Evolutionary conservation across 2,888 invertebrate genomes (phyloP).

Genomic region (Agrenia bidenticulata): DNA sequence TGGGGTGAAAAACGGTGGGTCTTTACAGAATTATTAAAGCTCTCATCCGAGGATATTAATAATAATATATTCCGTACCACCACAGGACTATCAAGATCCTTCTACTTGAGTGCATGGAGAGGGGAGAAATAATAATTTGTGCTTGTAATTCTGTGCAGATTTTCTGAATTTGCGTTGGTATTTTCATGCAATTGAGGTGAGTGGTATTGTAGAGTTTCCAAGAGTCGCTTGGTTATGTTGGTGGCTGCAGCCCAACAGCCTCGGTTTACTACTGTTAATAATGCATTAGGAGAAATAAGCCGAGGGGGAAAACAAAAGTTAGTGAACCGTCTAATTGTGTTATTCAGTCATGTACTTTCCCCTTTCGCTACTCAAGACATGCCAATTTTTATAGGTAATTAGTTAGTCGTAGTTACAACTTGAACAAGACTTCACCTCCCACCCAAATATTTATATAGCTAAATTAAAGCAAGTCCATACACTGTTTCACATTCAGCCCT

Average conservation of each 20-base stretch:
- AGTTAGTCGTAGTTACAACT: conserved; percentile 28
- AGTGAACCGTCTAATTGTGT: conserved; percentile 47
- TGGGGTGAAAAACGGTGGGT: conserved; percentile 7
- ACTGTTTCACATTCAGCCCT: too few relatives aligned
- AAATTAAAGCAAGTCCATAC: too few relatives aligned
- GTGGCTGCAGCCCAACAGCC: conserved; percentile 4
- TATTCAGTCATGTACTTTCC: conserved; percentile 45
- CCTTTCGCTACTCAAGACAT: conserved; percentile 37
- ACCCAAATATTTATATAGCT: conserved; percentile 1
- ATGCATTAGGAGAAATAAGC: conserved; percentile 21
- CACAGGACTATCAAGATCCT: not conserved
- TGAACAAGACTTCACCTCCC: not conserved
- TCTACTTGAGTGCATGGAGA: too few relatives aligned
- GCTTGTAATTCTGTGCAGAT: conserved; percentile 13
- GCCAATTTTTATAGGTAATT: conserved; percentile 45
- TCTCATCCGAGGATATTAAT: conserved; percentile 1
- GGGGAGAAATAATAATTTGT: not conserved
- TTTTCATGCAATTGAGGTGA: conserved; percentile 3
- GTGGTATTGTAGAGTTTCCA: not conserved
- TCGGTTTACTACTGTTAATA: conserved; percentile 17
- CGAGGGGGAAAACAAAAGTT: conserved; percentile 36
- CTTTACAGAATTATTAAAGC: not conserved
- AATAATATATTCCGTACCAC: conserved; percentile 7
- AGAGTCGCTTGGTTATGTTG: not conserved
- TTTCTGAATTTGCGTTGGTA: conserved; percentile 12